Evolutionary conservation across 1,140 invertebrate genomes (phyloP).

Genomic region (Nymphalis io): DNA sequence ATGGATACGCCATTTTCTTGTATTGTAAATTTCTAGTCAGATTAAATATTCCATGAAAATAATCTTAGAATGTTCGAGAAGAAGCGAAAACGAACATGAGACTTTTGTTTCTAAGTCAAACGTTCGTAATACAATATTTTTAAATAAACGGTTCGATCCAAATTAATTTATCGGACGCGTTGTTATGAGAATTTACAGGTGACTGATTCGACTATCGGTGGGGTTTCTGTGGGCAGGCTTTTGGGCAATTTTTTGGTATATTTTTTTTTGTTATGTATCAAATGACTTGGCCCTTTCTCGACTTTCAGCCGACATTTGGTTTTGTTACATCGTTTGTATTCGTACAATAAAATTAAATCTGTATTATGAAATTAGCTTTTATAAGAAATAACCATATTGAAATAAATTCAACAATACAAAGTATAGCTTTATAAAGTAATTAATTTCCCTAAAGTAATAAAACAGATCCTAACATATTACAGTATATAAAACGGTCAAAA

Average conservation of each 20-base stretch:
- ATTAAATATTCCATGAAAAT: no score
- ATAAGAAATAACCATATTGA: no score
- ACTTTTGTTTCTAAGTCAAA: background rate
- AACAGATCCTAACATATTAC: no score
- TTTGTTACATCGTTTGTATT: slow-evolving; percentile 10
- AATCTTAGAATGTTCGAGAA: background rate
- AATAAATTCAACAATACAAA: no score
- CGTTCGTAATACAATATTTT: slow-evolving; percentile 22
- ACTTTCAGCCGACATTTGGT: slow-evolving; percentile 28
- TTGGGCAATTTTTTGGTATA: slow-evolving; percentile 35
- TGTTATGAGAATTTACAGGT: slow-evolving; percentile 34
- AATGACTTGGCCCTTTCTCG: slow-evolving; percentile 28
- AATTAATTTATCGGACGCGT: slow-evolving; percentile 23
- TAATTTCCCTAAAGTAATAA: no score
- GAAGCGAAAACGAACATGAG: background rate
- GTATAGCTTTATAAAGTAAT: no score
- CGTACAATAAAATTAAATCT: no score
- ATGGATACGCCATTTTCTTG: no score
- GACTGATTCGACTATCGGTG: slow-evolving; percentile 29
- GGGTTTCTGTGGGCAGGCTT: slow-evolving; percentile 35
- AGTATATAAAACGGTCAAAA: no score
- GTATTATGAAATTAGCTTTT: no score
- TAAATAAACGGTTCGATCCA: slow-evolving; percentile 1
- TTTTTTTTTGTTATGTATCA: slow-evolving; percentile 30
- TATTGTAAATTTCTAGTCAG: no score